Evolutionary conservation across 2,797 vertebrate species (phyloP), one percentile per base, ranked within the genome.

Genomic region (Lithobates pipiens): DNA sequence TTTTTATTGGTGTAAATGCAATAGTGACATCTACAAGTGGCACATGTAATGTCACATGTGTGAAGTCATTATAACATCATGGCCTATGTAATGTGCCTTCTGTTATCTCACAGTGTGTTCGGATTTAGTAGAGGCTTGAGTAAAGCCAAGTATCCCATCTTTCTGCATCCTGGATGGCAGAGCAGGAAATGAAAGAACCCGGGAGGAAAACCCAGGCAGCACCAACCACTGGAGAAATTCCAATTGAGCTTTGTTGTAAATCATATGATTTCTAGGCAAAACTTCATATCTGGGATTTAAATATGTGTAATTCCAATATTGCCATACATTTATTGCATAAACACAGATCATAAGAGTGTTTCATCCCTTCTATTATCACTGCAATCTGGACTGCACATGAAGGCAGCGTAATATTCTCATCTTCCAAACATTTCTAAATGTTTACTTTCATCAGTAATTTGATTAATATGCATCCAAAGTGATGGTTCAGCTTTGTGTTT

Each of bases 1-100:
- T 86, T 86, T 86, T 86, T 86, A 86, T 86, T 86, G 34, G 81
- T 77, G 80, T 86, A 76, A 82, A 82, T 86, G 68, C 34, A 82
- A 67, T 67, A 25, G 74, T 86, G 85, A 86, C 85, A 86, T 77
- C 68, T 82, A 73, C 6, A 50, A 10, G 74, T 61, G 80, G 34
- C 75, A 67, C 69, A 29, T 50, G 18, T 86, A 46, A 76, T 69
- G 77, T 77, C 84, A 85, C 76, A 50, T 42, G 72, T n/a, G 68
- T 82, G 85, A 86, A 63, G 68, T 71, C 46, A 71, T 68, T 81
- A 76, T 71, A 71, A 80, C 79, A 86, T 46, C 50, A 73, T 67
- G 74, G 79, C 16, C 39, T 54, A 86, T 61, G 72, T 46, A 61
- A 86, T 67, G 79, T 77, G 80, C 71, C 68, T 82, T 63, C 68